Conservation (phyloP, 2,113 vertebrate species). For the Prunella fulvescens region DNA sequence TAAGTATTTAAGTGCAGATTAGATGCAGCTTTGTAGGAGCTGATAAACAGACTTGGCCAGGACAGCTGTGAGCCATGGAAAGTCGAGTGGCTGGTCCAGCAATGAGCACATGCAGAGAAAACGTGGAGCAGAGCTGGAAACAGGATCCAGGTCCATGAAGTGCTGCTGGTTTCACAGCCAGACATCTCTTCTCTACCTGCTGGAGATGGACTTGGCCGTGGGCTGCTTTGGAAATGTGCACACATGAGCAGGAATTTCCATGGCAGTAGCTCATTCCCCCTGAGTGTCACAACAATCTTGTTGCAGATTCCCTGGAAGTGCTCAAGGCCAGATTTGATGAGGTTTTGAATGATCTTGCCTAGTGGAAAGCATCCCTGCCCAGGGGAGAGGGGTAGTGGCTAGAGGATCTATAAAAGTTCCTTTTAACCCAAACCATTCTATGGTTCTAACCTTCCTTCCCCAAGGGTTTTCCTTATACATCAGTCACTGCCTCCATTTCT, state of each 20-base stretch:
- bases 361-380: background rate
- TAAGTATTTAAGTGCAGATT: background rate
- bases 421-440: background rate
- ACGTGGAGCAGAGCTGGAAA: rapidly evolving
- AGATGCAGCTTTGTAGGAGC: background rate
- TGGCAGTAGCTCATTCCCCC: rapidly evolving
- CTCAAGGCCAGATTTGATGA: background rate
- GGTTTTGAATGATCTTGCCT: background rate
- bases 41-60: background rate
- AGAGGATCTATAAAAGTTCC: background rate
- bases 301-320: background rate
- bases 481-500: background rate
- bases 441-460: background rate
- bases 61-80: background rate
- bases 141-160: background rate
- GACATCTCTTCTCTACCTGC: background rate
- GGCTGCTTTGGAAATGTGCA: background rate
- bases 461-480: background rate
- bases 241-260: background rate
- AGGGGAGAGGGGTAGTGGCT: background rate
- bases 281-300: background rate
- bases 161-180: background rate
- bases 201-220: rapidly evolving
- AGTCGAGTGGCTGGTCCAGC: background rate
- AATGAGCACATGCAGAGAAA: background rate